Conservation (phyloP, 2,113 vertebrate species). For the Melanerpes aurifrons region DNA sequence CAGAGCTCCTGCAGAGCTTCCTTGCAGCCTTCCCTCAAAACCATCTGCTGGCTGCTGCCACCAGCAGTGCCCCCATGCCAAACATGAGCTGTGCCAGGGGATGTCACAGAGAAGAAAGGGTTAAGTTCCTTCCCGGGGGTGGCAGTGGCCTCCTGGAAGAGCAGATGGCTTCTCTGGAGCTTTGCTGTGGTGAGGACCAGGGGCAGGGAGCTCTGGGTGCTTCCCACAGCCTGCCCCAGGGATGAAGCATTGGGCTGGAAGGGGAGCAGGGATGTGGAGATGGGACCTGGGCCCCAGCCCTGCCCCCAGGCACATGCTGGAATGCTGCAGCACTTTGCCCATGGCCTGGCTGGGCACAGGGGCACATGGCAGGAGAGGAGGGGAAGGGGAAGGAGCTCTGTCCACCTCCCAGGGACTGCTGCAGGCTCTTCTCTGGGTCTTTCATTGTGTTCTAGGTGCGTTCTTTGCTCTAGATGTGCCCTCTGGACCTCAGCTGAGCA, state of each 20-base stretch:
- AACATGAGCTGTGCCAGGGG: fast-evolving
- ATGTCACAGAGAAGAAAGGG: not conserved
- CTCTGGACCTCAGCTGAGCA: not conserved
- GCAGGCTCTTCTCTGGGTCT: not conserved
- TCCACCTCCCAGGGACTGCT: not conserved
- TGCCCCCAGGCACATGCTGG: fast-evolving
- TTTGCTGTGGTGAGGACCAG: not conserved
- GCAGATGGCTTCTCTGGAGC: not conserved
- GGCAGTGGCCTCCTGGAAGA: not conserved
- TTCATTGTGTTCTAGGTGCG: not conserved
- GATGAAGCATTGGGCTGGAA: not conserved
- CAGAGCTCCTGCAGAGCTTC: not conserved
- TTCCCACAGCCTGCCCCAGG: not conserved
- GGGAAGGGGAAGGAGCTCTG: not conserved
- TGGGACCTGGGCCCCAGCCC: not conserved
- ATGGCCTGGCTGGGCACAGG: not conserved
- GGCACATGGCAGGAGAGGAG: not conserved
- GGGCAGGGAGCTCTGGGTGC: not conserved
- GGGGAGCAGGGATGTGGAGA: not conserved
- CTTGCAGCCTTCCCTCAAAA: not conserved
- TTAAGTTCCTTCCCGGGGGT: not conserved
- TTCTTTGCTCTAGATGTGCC: no score
- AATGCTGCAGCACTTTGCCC: not conserved
- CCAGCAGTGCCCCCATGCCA: not conserved
- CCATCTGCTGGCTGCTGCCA: not conserved